Evolutionary conservation across 2,113 vertebrate genomes (phyloP).

Genomic region (Tapirus terrestris): DNA sequence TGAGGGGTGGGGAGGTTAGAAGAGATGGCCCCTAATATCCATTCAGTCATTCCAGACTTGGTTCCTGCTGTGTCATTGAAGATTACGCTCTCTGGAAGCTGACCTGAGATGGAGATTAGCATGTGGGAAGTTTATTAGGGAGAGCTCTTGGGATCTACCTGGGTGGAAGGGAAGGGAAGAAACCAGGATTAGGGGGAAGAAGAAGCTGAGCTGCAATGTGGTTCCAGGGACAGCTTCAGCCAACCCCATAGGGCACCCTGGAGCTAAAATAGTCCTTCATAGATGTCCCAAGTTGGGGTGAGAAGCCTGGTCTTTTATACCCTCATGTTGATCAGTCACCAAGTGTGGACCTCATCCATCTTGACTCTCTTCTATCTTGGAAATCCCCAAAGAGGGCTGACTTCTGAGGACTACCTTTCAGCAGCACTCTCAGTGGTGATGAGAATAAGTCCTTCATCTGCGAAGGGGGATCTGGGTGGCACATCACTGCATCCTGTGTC

Average conservation of each 20-base stretch:
- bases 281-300: not conserved
- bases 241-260: not conserved
- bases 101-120: not conserved
- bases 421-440: fast-evolving
- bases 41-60: not conserved
- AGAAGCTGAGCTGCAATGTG: not conserved
- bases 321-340: fast-evolving
- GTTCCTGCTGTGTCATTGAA: not conserved
- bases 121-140: not conserved
- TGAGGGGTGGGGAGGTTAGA: fast-evolving
- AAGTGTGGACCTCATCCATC: not conserved
- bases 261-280: not conserved
- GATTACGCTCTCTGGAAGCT: not conserved
- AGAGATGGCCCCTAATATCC: fast-evolving
- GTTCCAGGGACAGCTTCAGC: not conserved
- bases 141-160: not conserved
- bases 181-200: not conserved
- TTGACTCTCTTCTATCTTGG: not conserved
- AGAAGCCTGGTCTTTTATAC: not conserved
- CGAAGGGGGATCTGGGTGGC: not conserved
- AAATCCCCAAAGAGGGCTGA: not conserved
- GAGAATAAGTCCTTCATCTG: not conserved
- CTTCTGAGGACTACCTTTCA: no score
- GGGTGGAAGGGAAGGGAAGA: not conserved
- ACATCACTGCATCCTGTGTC: no score